A percentile compares a stretch with the other conserved stretches of the same genome.
phyloP scores from a whole-genome alignment of 2,797 vertebrate species.

The Ctenochaetus hawaiiensis region DNA sequence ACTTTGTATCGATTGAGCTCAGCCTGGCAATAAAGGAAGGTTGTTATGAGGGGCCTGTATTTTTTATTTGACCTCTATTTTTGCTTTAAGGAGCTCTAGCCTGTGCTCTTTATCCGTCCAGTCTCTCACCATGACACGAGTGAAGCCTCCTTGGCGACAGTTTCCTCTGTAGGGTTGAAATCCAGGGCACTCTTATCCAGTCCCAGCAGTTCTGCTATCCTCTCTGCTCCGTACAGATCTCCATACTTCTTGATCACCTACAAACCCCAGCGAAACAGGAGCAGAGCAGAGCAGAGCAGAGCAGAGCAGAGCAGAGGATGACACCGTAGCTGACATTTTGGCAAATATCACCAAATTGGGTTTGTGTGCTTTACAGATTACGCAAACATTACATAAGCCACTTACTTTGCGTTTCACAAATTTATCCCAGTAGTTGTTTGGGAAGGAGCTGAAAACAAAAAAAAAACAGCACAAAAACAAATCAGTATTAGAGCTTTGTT shows the following conservation, averaged over 20 bases:
- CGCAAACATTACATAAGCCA: slow-evolving; percentile 21
- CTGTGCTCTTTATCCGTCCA: slow-evolving; percentile 19
- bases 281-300: not conserved
- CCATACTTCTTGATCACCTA: slow-evolving; percentile 99
- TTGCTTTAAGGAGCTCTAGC: slow-evolving; percentile 8
- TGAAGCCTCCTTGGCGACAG: slow-evolving; percentile 91
- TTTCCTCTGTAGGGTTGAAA: slow-evolving; percentile 96
- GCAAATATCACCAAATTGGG: not conserved
- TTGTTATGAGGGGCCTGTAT: slow-evolving; percentile 22
- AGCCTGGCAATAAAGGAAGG: slow-evolving; percentile 86
- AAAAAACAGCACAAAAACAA: slow-evolving; percentile 56
- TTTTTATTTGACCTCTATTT: slow-evolving; percentile 45
- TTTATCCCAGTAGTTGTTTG: slow-evolving; percentile 99
- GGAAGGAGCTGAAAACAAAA: slow-evolving; percentile 91
- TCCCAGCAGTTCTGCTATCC: slow-evolving; percentile 96
- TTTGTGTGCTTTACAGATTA: slow-evolving; percentile 40
- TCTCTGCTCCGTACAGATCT: slow-evolving; percentile 95
- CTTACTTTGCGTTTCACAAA: slow-evolving; percentile 98
- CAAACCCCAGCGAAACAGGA: slow-evolving; percentile 13
- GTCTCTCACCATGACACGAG: slow-evolving; percentile 92
- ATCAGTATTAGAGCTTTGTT: slow-evolving; percentile 4
- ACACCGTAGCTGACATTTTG: slow-evolving; percentile 17
- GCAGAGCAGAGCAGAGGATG: not conserved
- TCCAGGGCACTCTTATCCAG: slow-evolving; percentile 97
- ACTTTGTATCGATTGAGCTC: slow-evolving; percentile 97